Base-by-base conservation (phyloP, 2,113 vertebrate species). In the Centropristis striata region DNA sequence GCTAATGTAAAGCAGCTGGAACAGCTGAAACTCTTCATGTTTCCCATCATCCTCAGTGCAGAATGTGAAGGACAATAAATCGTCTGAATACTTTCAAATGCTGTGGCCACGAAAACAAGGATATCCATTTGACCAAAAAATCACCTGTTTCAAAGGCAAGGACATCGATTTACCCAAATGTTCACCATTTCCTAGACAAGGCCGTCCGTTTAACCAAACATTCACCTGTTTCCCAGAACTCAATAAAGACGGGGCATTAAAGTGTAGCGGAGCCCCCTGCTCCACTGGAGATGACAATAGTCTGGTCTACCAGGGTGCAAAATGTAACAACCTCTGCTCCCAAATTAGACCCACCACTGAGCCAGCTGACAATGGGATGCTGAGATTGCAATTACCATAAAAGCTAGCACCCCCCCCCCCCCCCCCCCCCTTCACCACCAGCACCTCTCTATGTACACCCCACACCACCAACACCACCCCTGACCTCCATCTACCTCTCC, bases 381-480 rank as follows among this genome's bases (percentile, higher is more conserved):
- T 80, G 89, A 84, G 80, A 87, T 64, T 86, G 87, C 88, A 93
- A 93, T 92, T 93, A 91, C 86, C 86, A 90, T 90, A 88, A 92
- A 93, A 91, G 91, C 87, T 64, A 74, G 64, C 58, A 74, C 55
- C 69, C 77, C 67, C 58, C 70, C 57, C 44, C n/a, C 58, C 70
- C 58, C 49, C 51, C 58, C 69, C 76, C 66, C 58, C 70, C 58
- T 51, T 57, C 53, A 71, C 47, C 32, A 74, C 42, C 46, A 80
- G 47, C 59, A 69, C 23, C 67, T 60, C 60, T 79, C 75, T 55
- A 49, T 71, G 69, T 78, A 77, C 65, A 68, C 50, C 63, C 58
- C 67, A 76, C 75, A 80, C 41, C 63, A 80, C 63, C 58, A 64
- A 76, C 75, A 80, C 41, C 63, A 80, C 55, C 42, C 64, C 47